These are phyloP conservation scores for Phalanger gymnotis DNA, from an alignment of 2,797 vertebrate species.

Conservation along the genomic window DNA sequence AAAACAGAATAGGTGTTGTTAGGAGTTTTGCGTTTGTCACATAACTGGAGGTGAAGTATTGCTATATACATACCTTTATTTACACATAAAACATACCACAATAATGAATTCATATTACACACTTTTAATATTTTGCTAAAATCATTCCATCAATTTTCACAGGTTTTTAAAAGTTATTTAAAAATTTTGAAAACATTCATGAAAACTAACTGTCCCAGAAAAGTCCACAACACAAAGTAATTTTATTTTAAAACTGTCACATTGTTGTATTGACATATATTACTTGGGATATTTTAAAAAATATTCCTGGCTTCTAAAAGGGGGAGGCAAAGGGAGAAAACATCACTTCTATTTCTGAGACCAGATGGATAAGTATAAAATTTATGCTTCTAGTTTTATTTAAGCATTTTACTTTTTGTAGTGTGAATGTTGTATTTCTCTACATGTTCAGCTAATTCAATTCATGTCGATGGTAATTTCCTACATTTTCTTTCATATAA, in stretches of 20 bases:
- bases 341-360: constrained; percentile 37
- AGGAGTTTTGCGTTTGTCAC: constrained; percentile 9
- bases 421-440: constrained; percentile 49
- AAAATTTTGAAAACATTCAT: constrained; percentile 22
- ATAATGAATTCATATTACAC: constrained; percentile 29
- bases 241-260: constrained; percentile 38
- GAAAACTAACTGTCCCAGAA: background rate
- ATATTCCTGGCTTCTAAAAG: constrained; percentile 3
- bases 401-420: constrained; percentile 66
- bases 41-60: background rate
- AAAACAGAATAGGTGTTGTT: constrained; percentile 29
- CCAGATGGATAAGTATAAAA: constrained; percentile 39
- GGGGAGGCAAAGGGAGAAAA: constrained; percentile 1
- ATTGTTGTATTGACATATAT: background rate
- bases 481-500: constrained; percentile 53
- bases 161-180: constrained; percentile 31
- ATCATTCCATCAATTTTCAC: constrained; percentile 11
- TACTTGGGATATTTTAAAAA: constrained; percentile 36
- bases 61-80: constrained; percentile 9
- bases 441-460: constrained; percentile 69
- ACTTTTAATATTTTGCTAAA: background rate
- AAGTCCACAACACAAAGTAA: constrained; percentile 19
- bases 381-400: constrained; percentile 73
- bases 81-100: background rate
- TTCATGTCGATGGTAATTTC: background rate